Percentiles rank a stretch among this genome's conserved stretches.
These are phyloP conservation scores for Chiroxiphia lanceolata DNA, from an alignment of 2,797 vertebrate species.

Conservation along the genomic window DNA sequence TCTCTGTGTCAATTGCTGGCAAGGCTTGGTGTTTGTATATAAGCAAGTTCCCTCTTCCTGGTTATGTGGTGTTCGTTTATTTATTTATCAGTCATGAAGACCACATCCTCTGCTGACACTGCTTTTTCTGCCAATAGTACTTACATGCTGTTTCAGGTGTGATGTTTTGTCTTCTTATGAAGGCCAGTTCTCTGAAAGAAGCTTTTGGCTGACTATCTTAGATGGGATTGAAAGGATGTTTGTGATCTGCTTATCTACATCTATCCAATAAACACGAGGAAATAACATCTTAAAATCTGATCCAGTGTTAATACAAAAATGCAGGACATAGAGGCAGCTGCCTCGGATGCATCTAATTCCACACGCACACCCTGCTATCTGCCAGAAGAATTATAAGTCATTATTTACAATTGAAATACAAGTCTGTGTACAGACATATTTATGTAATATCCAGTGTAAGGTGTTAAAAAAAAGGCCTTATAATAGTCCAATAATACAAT, in stretches of 20 bases:
- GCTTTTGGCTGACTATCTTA: not conserved
- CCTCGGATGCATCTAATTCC: not conserved
- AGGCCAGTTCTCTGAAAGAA: not conserved
- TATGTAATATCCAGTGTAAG: not conserved
- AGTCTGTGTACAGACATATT: not conserved
- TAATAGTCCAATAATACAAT: not conserved
- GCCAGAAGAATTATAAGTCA: not conserved
- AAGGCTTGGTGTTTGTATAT: not conserved
- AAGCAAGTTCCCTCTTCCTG: not conserved
- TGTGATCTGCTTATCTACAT: not conserved
- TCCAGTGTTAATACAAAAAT: not conserved
- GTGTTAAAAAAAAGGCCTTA: not conserved
- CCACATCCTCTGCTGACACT: not conserved
- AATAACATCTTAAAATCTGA: not conserved
- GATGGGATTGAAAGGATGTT: not conserved
- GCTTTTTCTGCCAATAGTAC: not conserved
- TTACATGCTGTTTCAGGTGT: not conserved
- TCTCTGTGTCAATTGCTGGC: not conserved
- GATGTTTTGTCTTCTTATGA: not conserved
- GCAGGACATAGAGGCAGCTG: not conserved
- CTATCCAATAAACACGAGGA: not conserved
- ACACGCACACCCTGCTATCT: accelerated
- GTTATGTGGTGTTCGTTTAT: not conserved
- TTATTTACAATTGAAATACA: not conserved
- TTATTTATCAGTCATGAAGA: not conserved